Evolutionary conservation across 2,888 invertebrate genomes (phyloP), one percentile per base, ranked within the genome.

Genomic region (Polyploca ridens): DNA sequence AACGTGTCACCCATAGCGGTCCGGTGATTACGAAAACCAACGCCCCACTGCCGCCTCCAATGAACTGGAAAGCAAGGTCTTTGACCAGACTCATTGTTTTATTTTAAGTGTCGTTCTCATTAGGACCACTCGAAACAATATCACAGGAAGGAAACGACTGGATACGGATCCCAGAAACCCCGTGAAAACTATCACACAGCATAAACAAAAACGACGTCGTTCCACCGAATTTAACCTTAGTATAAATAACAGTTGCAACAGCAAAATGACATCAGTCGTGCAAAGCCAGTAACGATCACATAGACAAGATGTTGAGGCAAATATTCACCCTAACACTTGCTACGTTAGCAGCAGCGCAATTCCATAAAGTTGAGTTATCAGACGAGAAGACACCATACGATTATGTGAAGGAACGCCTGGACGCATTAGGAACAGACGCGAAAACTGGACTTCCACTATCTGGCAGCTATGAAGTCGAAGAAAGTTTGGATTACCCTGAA

Each of bases 401-500:
- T 81, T 91, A 91, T 72, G 91, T 94, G 64, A 91, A 87, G 68
- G 90, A 90, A 69, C 85, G 88, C 4, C 79, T 94, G 73, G 90
- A 93, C 68, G 74, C 87, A 14, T 81, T 93, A 35, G 82, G 85
- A 13, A 82, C 83, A 27, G 91, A 94, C 65, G 68, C 75, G 10
- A 86, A 76, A 67, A 77, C 86, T 68, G 94, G 93, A 76, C 62
- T 92, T 69, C 93, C 93, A 33, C 64, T 92, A 54, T 91, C 95
- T 1, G 90, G 86, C 65, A 94, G 94, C 49, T 95, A 95, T 75
- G 95, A 95, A 86, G 94, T 95, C 54, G 94, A 95, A 82, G 95
- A 95, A 86, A 94, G 95, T 82, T 94, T 90, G 67, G 95, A 95
- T 77, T 95, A 95, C 77, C 95, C 95, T 14, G 94, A 93, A 67